Conservation (phyloP, 2,888 invertebrate genomes). For the Micoletzkya japonica region DNA sequence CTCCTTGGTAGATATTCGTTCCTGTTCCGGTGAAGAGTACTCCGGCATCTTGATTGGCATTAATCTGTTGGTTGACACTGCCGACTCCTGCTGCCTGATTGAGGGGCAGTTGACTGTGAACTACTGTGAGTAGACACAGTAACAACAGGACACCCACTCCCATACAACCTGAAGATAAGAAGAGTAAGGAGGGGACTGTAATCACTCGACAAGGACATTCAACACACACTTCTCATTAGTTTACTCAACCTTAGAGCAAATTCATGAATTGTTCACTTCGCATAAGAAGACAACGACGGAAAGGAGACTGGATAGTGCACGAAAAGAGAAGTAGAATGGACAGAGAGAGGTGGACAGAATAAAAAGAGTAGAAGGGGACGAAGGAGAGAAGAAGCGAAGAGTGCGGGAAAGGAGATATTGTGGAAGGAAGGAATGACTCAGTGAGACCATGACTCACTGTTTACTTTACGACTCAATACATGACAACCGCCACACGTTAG, state of each 20-base stretch:
- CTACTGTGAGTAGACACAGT: neutral
- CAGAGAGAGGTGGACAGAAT: neutral
- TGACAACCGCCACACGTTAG: too few species aligned
- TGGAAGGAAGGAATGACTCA: constrained; percentile 1
- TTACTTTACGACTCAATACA: too few species aligned
- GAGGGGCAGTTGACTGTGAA: neutral
- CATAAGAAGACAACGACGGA: neutral
- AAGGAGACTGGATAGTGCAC: constrained; percentile 6
- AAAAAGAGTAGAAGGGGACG: constrained; percentile 4
- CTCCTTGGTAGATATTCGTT: constrained; percentile 57
- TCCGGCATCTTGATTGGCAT: constrained; percentile 36
- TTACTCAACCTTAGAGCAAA: too few species aligned
- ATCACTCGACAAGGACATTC: too few species aligned
- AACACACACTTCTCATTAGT: too few species aligned
- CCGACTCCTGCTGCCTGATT: constrained; percentile 19
- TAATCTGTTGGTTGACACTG: constrained; percentile 27
- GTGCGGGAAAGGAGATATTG: neutral
- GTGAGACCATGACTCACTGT: constrained; percentile 4
- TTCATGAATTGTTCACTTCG: neutral
- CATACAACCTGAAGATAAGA: too few species aligned
- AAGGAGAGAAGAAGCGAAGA: neutral
- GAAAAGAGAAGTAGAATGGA: neutral
- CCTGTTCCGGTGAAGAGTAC: constrained; percentile 58
- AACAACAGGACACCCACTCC: constrained; percentile 17
- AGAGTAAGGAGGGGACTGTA: too few species aligned